These are phyloP conservation scores for Petrolisthes manimaculis DNA, from an alignment of 2,888 invertebrate genomes.

Conservation along the genomic window DNA sequence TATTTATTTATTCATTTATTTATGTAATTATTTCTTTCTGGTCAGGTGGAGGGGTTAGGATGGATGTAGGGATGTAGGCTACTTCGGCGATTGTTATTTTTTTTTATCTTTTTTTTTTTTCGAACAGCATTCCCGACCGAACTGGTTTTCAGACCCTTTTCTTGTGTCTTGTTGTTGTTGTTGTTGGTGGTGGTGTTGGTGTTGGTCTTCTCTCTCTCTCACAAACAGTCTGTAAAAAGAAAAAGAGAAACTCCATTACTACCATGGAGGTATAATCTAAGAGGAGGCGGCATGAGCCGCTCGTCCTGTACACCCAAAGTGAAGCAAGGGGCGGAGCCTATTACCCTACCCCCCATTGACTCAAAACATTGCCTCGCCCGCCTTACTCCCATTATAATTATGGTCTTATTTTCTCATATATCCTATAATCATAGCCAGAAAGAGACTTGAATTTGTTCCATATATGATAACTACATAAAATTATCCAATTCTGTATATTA, in stretches of 20 bases:
- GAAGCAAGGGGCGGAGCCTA: too few species aligned
- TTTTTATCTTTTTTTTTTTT: not conserved
- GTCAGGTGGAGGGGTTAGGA: not conserved
- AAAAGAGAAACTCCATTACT: not conserved
- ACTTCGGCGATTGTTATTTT: not conserved
- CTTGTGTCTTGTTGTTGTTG: not conserved
- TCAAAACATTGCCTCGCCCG: too few species aligned
- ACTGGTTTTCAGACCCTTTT: not conserved
- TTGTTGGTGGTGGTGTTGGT: not conserved
- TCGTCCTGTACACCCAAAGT: too few species aligned
- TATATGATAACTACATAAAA: too few species aligned
- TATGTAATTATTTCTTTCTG: not conserved
- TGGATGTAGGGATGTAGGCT: not conserved
- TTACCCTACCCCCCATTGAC: too few species aligned
- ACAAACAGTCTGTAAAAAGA: not conserved
- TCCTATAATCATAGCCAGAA: too few species aligned
- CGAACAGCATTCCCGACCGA: not conserved
- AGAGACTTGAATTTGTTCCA: too few species aligned
- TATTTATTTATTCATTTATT: not conserved
- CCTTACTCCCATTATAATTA: too few species aligned
- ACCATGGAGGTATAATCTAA: not conserved
- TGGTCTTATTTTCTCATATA: too few species aligned
- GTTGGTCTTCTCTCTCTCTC: not conserved
- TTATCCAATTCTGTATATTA: too few species aligned
- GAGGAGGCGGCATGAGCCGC: too few species aligned